A percentile compares a stretch with the other conserved stretches of the same genome.
Conservation (phyloP, 2,113 vertebrate species). For the Zootoca vivipara region DNA sequence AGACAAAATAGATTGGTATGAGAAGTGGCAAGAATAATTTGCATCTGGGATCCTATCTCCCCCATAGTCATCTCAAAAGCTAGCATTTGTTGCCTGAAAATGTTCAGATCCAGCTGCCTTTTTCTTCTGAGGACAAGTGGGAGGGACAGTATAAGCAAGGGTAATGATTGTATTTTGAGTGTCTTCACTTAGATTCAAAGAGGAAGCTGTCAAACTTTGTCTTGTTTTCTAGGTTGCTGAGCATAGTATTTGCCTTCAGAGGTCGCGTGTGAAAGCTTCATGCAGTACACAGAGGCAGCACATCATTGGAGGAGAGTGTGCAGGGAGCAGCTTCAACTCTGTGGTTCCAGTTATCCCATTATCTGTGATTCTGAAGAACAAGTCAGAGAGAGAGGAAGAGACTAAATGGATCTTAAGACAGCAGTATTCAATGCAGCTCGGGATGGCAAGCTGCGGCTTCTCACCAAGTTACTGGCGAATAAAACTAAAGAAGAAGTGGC, state of each 20-base stretch:
- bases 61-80: not conserved
- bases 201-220: not conserved
- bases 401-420: slow-evolving; percentile 96
- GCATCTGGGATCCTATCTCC: not conserved
- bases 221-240: slow-evolving; percentile 45
- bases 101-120: not conserved
- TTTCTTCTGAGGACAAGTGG: not conserved
- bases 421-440: slow-evolving; percentile 97
- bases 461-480: slow-evolving; percentile 93
- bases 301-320: slow-evolving; percentile 23
- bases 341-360: slow-evolving; percentile 34
- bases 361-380: slow-evolving; percentile 32
- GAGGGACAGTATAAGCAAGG: not conserved
- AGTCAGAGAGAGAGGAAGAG: slow-evolving; percentile 40
- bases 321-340: slow-evolving; percentile 32
- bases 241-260: slow-evolving; percentile 37
- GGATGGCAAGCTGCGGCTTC: slow-evolving; percentile 94
- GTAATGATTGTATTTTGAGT: not conserved
- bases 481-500: slow-evolving; percentile 91
- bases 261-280: slow-evolving; percentile 5
- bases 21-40: not conserved
- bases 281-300: slow-evolving; percentile 33
- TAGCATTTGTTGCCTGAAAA: not conserved
- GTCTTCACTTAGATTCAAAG: slow-evolving; percentile 3
- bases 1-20: not conserved